Evolutionary conservation across 2,888 invertebrate genomes (phyloP), one percentile per base, ranked within the genome.

Genomic region (Achlya flavicornis): DNA sequence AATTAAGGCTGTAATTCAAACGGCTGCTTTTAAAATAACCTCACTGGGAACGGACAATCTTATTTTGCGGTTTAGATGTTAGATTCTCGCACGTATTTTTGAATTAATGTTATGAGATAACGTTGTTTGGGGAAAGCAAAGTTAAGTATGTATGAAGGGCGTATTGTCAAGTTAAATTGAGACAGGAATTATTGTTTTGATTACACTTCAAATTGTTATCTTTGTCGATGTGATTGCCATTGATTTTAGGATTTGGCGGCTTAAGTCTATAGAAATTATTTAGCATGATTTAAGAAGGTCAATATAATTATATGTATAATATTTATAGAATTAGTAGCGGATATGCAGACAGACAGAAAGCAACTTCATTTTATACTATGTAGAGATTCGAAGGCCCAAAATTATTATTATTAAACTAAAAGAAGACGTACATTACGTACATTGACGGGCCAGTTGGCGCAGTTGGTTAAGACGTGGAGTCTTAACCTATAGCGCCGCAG

Each of bases 141-240:
- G 10, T 19, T 10, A 53, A 19, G 53, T 61, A 35, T 38, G 43
- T 61, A 63, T 26, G 32, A 32, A 60, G 62, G 16, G 57, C 61
- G 58, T 58, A 69, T 67, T 67, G 69, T 66, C 43, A 67, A 63
- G 66, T 64, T 65, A 64, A 66, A 64, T 69, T 66, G 61, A 67
- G 65, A 69, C 62, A 57, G 64, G 61, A 66, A 71, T 68, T 65
- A 71, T 71, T 69, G 66, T 71, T 69, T 71, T 69, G 66, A 69
- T 71, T 65, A 66, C 62, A 61, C 61, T 68, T 66, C 57, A 61
- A 65, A 67, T 58, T 19, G 63, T 43, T 59, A 35, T 67, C 61
- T 46, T 64, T 65, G 65, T 53, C 19, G 53, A 19, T 53, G n/a
- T 53, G 8, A 53, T 19, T 19, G 19, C 53, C 53, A 19, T 53